Evolutionary conservation across 2,113 vertebrate species (phyloP), one percentile per base, ranked within the genome.

Genomic region (Rhadina sibilatrix): DNA sequence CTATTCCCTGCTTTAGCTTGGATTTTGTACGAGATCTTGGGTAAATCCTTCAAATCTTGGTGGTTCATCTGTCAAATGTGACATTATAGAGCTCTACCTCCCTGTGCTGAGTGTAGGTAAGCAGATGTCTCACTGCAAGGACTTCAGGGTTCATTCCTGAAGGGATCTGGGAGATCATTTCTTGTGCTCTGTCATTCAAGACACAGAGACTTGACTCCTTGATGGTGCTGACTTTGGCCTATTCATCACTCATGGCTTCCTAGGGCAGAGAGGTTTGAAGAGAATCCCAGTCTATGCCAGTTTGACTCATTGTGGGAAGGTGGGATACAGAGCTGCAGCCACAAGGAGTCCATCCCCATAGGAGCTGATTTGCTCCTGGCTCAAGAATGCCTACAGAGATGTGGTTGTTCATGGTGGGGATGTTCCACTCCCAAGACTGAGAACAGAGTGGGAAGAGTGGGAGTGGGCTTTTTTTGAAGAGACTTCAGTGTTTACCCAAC

Each of bases 401-500:
- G 30, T 79, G 31, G 12, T n/a, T 72, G 63, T 80, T 37, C 21
- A 20, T 4, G 21, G 42, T 3, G 15, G 63, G 42, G 84, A 14
- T 95, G 84, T 80, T 93, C 68, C 31, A 40, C 47, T 87, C 88
- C 42, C 23, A 42, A 71, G 35, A 52, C 35, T 63, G n/a, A 70
- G 50, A 85, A 92, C 27, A 66, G 60, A 70, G 89, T 72, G 66
- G 83, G 94, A 94, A 61, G 90, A 92, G 83, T 76, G 79, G 88
- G 90, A 95, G 85, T 89, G 72, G 68, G 76, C 18, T 70, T 87
- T 44, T 53, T 77, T 35, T n/a, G 27, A 49, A 90, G 40, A 92
- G 30, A 89, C 52, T 92, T 90, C 91, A 92, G 68, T 86, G 87
- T 94, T 61, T 83, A 88, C 33, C 27, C 85, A 91, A 12, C n/a